Conservation (phyloP, 2,797 vertebrate species). For the Tapera naevia region DNA sequence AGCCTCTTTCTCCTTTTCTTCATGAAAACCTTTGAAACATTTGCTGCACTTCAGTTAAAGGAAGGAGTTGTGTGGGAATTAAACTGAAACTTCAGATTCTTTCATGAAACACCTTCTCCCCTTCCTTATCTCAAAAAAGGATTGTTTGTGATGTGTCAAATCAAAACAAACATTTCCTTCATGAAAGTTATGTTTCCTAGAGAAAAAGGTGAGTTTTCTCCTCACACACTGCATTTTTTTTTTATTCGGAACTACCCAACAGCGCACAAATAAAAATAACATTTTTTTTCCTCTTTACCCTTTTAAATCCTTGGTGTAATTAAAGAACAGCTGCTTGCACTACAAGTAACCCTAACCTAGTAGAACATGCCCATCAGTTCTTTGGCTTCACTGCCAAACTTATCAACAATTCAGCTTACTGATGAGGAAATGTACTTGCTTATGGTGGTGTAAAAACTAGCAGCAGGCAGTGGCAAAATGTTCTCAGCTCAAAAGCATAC, state of each 20-base stretch:
- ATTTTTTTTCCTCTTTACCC: rapidly evolving
- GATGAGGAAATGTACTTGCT: background rate
- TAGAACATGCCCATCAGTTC: background rate
- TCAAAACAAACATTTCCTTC: background rate
- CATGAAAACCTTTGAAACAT: background rate
- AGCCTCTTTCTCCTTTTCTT: background rate
- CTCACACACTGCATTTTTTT: too few species aligned
- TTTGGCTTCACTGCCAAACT: background rate
- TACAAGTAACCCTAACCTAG: background rate
- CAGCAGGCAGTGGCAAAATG: background rate
- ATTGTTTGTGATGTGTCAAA: background rate
- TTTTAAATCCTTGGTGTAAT: background rate
- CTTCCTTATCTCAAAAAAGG: background rate
- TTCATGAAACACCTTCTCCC: rapidly evolving
- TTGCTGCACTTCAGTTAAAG: background rate
- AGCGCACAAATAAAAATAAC: background rate
- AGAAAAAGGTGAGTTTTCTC: background rate
- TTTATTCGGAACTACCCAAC: background rate
- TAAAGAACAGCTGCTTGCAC: background rate
- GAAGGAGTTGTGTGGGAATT: rapidly evolving
- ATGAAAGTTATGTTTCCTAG: background rate
- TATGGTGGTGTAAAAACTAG: background rate
- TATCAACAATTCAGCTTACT: background rate
- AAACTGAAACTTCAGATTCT: background rate
- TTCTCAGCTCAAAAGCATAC: background rate